Conservation (phyloP, 2,888 invertebrate species). For the Tholera decimalis region DNA sequence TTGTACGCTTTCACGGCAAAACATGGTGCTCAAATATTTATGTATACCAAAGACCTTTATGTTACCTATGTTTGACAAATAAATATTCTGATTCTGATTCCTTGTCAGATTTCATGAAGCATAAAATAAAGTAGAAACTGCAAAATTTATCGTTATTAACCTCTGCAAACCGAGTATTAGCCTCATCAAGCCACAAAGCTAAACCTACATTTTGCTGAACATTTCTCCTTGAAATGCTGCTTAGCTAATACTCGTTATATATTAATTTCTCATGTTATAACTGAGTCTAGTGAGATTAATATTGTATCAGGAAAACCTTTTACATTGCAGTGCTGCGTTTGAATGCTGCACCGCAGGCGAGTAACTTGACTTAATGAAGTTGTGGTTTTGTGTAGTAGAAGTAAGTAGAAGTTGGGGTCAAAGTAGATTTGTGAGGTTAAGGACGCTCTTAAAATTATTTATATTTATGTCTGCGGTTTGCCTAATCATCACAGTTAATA, state of each 20-base stretch:
- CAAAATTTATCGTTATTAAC: conserved; percentile 16
- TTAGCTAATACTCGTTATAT: conserved; percentile 70
- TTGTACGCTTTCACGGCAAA: no score
- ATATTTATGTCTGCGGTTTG: no score
- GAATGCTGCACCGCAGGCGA: conserved; percentile 37
- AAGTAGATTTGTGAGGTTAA: conserved; percentile 1
- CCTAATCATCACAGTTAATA: no score
- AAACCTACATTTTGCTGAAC: conserved; percentile 31
- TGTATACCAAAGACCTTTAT: no score
- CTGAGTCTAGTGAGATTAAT: conserved; percentile 79
- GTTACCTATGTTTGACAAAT: no score
- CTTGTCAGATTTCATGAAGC: not conserved
- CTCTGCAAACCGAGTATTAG: conserved; percentile 16
- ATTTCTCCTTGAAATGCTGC: conserved; percentile 26
- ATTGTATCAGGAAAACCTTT: conserved; percentile 85
- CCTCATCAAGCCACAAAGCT: conserved; percentile 14
- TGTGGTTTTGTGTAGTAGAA: conserved; percentile 17
- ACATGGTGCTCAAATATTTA: no score
- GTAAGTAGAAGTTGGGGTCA: not conserved
- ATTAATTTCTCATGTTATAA: conserved; percentile 82
- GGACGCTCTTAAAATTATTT: not conserved
- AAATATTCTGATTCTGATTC: no score
- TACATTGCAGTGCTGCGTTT: conserved; percentile 75
- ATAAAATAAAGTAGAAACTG: conserved; percentile 9
- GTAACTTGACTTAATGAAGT: conserved; percentile 33